A percentile compares a stretch with the other conserved stretches of the same genome.
Conservation (phyloP, 2,113 vertebrate species). For the Equus quagga region DNA sequence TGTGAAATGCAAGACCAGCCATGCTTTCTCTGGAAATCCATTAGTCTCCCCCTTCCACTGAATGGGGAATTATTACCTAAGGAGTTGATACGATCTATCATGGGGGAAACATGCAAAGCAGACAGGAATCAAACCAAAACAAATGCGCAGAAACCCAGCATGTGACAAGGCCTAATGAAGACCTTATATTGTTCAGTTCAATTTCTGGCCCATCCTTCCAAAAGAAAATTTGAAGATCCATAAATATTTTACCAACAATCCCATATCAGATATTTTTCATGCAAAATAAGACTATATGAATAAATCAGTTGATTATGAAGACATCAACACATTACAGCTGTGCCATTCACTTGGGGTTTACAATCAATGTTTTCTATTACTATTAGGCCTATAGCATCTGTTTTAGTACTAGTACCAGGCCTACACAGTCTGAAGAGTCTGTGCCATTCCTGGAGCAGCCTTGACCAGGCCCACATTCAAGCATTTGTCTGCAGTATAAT, state of each 20-base stretch:
- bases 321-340: conserved; percentile 75
- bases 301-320: conserved; percentile 81
- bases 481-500: neutral
- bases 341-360: conserved; percentile 36
- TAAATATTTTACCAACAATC: conserved; percentile 86
- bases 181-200: conserved; percentile 67
- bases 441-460: neutral
- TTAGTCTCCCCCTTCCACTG: conserved; percentile 39
- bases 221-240: conserved; percentile 74
- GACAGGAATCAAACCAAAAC: conserved; percentile 72
- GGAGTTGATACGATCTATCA: conserved; percentile 75
- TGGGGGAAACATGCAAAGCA: conserved; percentile 10
- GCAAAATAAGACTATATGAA: conserved; percentile 74
- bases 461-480: neutral
- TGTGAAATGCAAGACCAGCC: conserved; percentile 81
- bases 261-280: conserved; percentile 62
- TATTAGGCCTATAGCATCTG: neutral
- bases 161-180: conserved; percentile 72
- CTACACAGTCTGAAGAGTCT: neutral
- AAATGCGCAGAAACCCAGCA: conserved; percentile 70
- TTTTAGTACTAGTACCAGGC: neutral
- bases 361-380: neutral
- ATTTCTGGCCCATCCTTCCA: conserved; percentile 53
- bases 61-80: conserved; percentile 85
- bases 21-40: conserved; percentile 73